Conservation (phyloP, 2,888 invertebrate species). For the Harpalus rufipes region DNA sequence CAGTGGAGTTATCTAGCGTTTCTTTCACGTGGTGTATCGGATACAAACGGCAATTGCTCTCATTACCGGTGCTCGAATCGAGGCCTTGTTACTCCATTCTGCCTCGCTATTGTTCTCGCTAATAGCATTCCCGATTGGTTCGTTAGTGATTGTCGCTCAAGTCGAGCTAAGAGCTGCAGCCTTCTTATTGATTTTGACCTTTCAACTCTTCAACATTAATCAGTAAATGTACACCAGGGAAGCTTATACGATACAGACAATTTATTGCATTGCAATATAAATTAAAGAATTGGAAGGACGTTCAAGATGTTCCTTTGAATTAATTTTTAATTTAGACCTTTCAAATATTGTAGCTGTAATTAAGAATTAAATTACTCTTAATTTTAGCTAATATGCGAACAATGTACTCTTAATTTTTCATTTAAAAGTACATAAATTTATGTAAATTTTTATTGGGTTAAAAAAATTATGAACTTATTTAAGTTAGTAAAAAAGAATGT, state of each 20-base stretch:
- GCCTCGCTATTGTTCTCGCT: slow-evolving; percentile 53
- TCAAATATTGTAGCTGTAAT: too few relatives aligned
- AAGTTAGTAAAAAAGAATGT: too few relatives aligned
- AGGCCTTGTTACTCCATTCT: slow-evolving; percentile 43
- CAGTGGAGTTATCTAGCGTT: neutral
- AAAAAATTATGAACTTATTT: too few relatives aligned
- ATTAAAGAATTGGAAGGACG: neutral
- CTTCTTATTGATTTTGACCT: slow-evolving; percentile 27
- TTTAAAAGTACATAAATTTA: too few relatives aligned
- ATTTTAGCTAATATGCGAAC: too few relatives aligned
- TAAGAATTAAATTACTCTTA: too few relatives aligned
- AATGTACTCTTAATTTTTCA: too few relatives aligned
- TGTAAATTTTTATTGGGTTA: too few relatives aligned
- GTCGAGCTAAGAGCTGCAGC: neutral
- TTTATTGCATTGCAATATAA: neutral
- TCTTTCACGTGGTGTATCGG: slow-evolving; percentile 39
- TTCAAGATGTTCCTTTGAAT: neutral
- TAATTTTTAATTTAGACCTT: neutral
- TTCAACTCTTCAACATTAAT: slow-evolving; percentile 1
- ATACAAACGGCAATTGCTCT: slow-evolving; percentile 43
- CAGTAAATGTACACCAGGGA: neutral
- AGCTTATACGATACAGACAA: neutral
- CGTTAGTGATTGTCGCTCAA: slow-evolving; percentile 45
- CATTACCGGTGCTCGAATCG: slow-evolving; percentile 42
- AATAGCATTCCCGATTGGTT: slow-evolving; percentile 61